These are phyloP conservation scores for Spisula solida DNA, from an alignment of 2,888 invertebrate species.

Conservation along the genomic window DNA sequence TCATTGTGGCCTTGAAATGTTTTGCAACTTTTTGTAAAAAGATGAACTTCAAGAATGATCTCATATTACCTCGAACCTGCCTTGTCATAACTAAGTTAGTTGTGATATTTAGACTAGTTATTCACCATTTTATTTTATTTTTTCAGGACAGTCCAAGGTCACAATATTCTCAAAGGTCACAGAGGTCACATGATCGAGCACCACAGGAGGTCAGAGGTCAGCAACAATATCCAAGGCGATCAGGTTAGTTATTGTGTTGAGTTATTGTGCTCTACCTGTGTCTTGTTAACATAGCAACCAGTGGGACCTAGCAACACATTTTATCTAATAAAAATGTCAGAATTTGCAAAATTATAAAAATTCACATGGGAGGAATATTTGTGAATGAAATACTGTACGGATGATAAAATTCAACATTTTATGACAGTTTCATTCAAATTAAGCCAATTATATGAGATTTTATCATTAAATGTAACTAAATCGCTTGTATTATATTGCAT, in stretches of 20 bases:
- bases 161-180: slow-evolving; percentile 68
- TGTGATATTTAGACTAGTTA: neutral
- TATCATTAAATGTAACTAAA: slow-evolving; percentile 1
- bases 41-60: too few relatives aligned
- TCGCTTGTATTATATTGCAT: neutral
- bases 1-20: neutral
- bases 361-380: too few relatives aligned
- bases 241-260: slow-evolving; percentile 48
- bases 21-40: too few relatives aligned
- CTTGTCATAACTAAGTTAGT: too few relatives aligned
- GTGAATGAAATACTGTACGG: too few relatives aligned
- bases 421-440: neutral
- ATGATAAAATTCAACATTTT: neutral
- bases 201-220: slow-evolving; percentile 45
- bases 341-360: too few relatives aligned
- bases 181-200: slow-evolving; percentile 45
- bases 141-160: slow-evolving; percentile 71
- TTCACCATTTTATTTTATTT: neutral
- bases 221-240: slow-evolving; percentile 48
- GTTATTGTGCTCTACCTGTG: neutral
- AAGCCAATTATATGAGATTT: neutral
- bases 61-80: too few relatives aligned
- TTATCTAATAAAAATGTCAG: neutral
- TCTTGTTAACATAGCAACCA: neutral
- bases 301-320: neutral